Percentiles rank a stretch among this genome's conserved stretches.
These are phyloP conservation scores for Gracilinanus agilis DNA, from an alignment of 2,113 vertebrate species.

Conservation along the genomic window DNA sequence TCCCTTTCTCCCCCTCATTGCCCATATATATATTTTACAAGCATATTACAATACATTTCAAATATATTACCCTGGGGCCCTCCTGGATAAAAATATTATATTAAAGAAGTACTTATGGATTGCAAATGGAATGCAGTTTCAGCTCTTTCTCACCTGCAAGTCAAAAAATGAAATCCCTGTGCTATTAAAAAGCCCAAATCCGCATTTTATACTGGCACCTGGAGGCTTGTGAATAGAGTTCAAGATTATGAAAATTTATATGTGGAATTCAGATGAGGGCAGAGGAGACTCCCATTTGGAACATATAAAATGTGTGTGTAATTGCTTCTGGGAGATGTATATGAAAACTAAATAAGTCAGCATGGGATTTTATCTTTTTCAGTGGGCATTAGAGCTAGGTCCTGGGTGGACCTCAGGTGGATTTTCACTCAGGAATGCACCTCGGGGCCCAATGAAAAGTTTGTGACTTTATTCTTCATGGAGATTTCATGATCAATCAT, in stretches of 20 bases:
- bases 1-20: conserved; percentile 3
- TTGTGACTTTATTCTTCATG: background rate
- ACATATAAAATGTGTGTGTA: conserved; percentile 19
- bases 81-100: conserved; percentile 62
- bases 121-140: conserved; percentile 62
- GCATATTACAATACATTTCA: conserved; percentile 40
- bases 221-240: conserved; percentile 53
- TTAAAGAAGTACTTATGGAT: conserved; percentile 68
- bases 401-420: background rate
- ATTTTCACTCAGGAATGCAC: background rate
- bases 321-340: background rate
- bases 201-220: conserved; percentile 64
- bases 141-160: conserved; percentile 64
- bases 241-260: conserved; percentile 71
- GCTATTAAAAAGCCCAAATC: conserved; percentile 41
- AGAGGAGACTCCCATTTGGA: conserved; percentile 40
- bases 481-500: background rate
- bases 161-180: conserved; percentile 63
- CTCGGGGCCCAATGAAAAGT: background rate
- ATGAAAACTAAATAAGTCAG: background rate
- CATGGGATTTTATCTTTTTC: background rate
- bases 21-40: conserved; percentile 54
- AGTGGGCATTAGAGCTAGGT: background rate
- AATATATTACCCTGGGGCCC: conserved; percentile 53
- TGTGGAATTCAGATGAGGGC: conserved; percentile 68